Evolutionary conservation across 2,797 vertebrate species (phyloP), one percentile per base, ranked within the genome.

Genomic region (Uromys caudimaculatus): DNA sequence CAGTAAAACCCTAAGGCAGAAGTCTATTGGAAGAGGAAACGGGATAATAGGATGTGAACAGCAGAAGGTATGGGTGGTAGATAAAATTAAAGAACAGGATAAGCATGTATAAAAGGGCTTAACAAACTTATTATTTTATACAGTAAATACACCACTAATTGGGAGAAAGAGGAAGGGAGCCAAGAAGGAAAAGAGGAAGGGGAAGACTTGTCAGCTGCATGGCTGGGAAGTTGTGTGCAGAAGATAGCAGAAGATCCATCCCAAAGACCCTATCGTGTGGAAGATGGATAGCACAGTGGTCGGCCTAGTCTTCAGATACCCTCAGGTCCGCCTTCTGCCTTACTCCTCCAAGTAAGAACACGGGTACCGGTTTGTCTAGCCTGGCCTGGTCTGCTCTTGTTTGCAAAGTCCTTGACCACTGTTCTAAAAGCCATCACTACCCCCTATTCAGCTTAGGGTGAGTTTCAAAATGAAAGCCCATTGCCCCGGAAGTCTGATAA

Each of bases 381-480:
- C 82, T 29, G 52, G 32, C 27, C 69, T 94, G 81, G 79, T 87
- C 79, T 91, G 89, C 41, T n/a, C 0, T 44, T 71, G 17, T 88
- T 62, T 79, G 56, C 73, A 79, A 17, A 96, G 62, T 60, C 91
- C 73, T 92, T 75, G 32, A 24, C 24, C 54, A 41, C 50, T 56
- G 35, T 2, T 41, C 38, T 60, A 7, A 14, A 91, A 85, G 50
- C 73, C 38, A 47, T 73, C 47, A 47, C 12, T 17, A 41, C 17
- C 35, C 24, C 81, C 32, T 56, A 35, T 21, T 50, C 50, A 10
- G 6, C 24, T 82, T 24, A 23, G 27, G 47, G 3, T n/a, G 16
- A 52, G 67, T 87, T 95, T 94, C 27, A 91, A 64, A 52, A 90
- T 19, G 62, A 94, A 44, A 41, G 32, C n/a, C 71, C 9, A 23